These are phyloP conservation scores for Prolemur simus DNA, from an alignment of 2,113 vertebrate genomes.

Conservation along the genomic window DNA sequence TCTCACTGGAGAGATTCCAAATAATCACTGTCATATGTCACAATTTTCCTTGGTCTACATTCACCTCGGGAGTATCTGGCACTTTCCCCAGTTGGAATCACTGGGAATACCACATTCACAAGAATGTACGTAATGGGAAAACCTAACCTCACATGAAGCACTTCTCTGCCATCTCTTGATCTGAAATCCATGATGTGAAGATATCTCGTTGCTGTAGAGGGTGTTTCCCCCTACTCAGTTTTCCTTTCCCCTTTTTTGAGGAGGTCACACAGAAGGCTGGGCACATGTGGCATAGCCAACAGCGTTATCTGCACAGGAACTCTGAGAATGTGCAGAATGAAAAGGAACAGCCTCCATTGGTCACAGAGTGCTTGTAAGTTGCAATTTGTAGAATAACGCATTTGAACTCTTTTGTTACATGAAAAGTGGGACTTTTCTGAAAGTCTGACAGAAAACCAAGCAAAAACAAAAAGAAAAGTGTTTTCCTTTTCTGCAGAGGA, in stretches of 20 bases:
- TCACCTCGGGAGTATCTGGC: background rate
- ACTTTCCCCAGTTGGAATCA: background rate
- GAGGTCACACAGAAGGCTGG: background rate
- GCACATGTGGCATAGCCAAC: background rate
- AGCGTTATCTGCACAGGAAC: background rate
- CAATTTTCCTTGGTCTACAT: background rate
- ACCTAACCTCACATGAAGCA: background rate
- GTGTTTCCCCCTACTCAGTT: background rate
- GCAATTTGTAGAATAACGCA: background rate
- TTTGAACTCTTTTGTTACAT: background rate
- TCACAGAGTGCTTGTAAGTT: background rate
- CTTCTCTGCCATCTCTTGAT: background rate
- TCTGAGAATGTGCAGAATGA: slow-evolving; percentile 30
- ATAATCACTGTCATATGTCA: background rate
- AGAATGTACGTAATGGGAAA: background rate
- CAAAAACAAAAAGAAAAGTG: background rate
- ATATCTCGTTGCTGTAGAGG: background rate
- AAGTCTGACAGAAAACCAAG: slow-evolving; percentile 7
- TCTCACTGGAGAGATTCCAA: background rate
- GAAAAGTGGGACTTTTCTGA: background rate
- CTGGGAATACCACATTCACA: background rate
- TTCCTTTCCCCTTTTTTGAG: background rate
- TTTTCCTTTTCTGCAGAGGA: slow-evolving; percentile 18
- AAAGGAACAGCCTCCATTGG: background rate
- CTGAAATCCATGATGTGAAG: background rate